These are phyloP conservation scores for Ceratina calcarata DNA, from an alignment of 1,140 invertebrate genomes.

Conservation along the genomic window DNA sequence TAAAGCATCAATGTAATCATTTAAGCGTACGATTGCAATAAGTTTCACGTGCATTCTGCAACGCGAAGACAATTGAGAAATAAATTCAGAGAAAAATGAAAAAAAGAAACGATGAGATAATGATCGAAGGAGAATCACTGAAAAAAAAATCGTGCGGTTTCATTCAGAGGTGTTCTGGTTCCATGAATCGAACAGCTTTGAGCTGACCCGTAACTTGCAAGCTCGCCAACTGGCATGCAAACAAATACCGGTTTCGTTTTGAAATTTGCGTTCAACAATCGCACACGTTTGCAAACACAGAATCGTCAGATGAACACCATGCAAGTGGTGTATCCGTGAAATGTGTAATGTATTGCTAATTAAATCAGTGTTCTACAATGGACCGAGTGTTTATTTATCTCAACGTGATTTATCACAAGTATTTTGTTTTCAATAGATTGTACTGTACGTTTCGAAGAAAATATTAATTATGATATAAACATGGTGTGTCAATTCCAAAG, in stretches of 20 bases:
- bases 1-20: no score
- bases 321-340: no score
- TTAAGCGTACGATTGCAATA: no score
- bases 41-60: no score
- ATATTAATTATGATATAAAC: no score
- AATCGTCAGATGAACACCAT: no score
- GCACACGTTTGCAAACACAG: no score
- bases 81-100: no score
- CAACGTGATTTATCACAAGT: background rate
- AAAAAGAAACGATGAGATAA: background rate
- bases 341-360: no score
- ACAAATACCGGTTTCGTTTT: background rate
- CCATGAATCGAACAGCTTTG: background rate
- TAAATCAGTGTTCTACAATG: no score
- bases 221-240: conserved; percentile 37
- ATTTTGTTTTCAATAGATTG: background rate
- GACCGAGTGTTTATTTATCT: no score
- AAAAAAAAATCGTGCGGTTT: background rate
- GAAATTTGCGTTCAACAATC: background rate
- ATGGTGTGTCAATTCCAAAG: no score
- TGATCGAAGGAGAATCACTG: background rate
- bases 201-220: conserved; percentile 25
- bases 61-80: background rate
- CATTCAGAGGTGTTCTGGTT: background rate
- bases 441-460: background rate